Evolutionary conservation across 2,888 invertebrate species (phyloP).

Genomic region (Lepidochrysops patricia): DNA sequence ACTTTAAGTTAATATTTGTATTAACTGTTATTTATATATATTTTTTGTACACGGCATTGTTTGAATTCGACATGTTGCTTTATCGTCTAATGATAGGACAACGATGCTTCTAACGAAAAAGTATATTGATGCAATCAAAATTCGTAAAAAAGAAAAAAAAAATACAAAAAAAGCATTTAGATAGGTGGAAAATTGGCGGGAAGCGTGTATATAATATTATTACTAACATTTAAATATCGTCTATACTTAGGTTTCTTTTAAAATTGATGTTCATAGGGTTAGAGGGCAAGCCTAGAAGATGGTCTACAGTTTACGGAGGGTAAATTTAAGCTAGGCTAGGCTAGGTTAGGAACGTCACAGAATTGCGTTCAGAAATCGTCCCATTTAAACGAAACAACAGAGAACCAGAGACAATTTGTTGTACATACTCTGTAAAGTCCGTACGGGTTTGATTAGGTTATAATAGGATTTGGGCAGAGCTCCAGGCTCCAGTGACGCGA

Average conservation of each 20-base stretch:
- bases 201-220: slow-evolving; percentile 1
- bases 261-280: slow-evolving; percentile 8
- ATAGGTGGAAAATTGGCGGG: background rate
- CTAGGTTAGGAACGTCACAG: slow-evolving; percentile 65
- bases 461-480: slow-evolving; percentile 37
- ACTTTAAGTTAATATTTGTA: background rate
- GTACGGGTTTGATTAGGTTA: slow-evolving; percentile 35
- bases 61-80: background rate
- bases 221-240: slow-evolving; percentile 2
- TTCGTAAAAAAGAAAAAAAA: background rate
- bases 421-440: slow-evolving; percentile 8
- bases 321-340: slow-evolving; percentile 41
- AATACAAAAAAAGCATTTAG: background rate
- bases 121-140: slow-evolving; percentile 3
- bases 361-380: slow-evolving; percentile 34
- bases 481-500: slow-evolving; percentile 45
- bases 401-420: slow-evolving; percentile 14
- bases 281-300: slow-evolving; percentile 11
- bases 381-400: background rate
- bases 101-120: slow-evolving; percentile 4
- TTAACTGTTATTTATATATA: slow-evolving; percentile 9
- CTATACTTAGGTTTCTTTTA: slow-evolving; percentile 2
- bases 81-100: slow-evolving; percentile 1
- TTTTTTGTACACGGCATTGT: background rate
- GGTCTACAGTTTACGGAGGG: slow-evolving; percentile 18